These are phyloP conservation scores for Pomacea maculata DNA, from an alignment of 1,140 invertebrate species.

Conservation along the genomic window DNA sequence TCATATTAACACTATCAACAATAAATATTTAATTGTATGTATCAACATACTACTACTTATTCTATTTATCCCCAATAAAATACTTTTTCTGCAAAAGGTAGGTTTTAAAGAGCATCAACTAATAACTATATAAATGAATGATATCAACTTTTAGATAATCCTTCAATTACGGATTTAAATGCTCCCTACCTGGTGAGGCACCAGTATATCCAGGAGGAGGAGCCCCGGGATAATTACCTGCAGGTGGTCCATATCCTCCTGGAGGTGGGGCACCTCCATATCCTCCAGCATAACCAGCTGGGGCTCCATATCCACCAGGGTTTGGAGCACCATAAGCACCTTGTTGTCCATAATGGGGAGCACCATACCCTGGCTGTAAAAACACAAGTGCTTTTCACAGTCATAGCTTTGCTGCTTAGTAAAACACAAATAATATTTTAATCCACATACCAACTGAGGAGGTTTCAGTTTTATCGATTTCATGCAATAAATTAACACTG, in stretches of 20 bases:
- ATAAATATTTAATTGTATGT: no score
- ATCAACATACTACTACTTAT: no score
- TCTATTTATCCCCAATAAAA: no score
- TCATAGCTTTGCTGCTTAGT: background rate
- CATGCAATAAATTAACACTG: background rate
- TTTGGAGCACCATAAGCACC: background rate
- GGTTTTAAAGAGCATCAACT: no score
- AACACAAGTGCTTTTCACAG: background rate
- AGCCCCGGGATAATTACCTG: constrained; percentile 2
- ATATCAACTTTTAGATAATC: no score
- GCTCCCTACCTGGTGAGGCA: background rate
- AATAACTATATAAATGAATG: no score
- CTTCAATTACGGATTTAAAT: no score
- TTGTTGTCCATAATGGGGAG: background rate
- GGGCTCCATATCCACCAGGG: background rate
- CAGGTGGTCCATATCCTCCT: constrained; percentile 19
- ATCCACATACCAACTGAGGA: background rate
- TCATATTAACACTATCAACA: background rate
- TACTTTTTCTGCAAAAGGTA: no score
- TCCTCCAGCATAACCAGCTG: constrained; percentile 15
- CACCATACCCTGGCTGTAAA: constrained; percentile 9
- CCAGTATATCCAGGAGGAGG: constrained; percentile 11
- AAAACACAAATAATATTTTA: background rate
- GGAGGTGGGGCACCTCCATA: constrained; percentile 17
- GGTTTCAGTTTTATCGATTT: background rate